Conservation (phyloP, 1,140 invertebrate genomes). For the Drosophila tani region DNA sequence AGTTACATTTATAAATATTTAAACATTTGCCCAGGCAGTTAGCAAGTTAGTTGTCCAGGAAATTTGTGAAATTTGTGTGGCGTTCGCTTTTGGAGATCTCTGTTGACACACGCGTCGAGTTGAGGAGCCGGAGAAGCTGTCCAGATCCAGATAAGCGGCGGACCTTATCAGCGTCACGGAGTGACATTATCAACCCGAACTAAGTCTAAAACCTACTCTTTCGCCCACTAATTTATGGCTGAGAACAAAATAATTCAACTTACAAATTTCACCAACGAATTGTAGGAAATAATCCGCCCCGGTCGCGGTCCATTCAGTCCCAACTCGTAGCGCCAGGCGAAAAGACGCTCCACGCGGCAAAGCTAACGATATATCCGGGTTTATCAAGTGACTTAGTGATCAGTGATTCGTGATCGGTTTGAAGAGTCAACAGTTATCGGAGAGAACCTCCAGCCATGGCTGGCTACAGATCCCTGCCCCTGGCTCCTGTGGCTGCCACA, state of each 20-base stretch:
- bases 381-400: slow-evolving; percentile 26
- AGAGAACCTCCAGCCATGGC: slow-evolving; percentile 58
- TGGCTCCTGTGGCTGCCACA: slow-evolving; percentile 73
- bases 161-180: slow-evolving; percentile 63
- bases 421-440: neutral
- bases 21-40: slow-evolving; percentile 30
- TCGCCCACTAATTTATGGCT: slow-evolving; percentile 57
- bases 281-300: slow-evolving; percentile 61
- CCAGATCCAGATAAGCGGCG: slow-evolving; percentile 36
- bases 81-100: slow-evolving; percentile 10
- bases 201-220: slow-evolving; percentile 72
- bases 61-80: slow-evolving; percentile 37
- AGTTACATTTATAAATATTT: slow-evolving; percentile 36
- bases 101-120: slow-evolving; percentile 61
- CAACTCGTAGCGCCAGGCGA: slow-evolving; percentile 48
- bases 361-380: slow-evolving; percentile 14
- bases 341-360: slow-evolving; percentile 50
- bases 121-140: slow-evolving; percentile 52
- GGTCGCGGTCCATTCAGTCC: slow-evolving; percentile 47
- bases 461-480: slow-evolving; percentile 75
- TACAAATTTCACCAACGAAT: slow-evolving; percentile 54
- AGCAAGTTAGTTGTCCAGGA: slow-evolving; percentile 17
- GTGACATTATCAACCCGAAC: slow-evolving; percentile 77
- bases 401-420: slow-evolving; percentile 1
- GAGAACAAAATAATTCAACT: slow-evolving; percentile 68